These are phyloP conservation scores for Alcis repandata DNA, from an alignment of 2,888 invertebrate species.

Conservation along the genomic window DNA sequence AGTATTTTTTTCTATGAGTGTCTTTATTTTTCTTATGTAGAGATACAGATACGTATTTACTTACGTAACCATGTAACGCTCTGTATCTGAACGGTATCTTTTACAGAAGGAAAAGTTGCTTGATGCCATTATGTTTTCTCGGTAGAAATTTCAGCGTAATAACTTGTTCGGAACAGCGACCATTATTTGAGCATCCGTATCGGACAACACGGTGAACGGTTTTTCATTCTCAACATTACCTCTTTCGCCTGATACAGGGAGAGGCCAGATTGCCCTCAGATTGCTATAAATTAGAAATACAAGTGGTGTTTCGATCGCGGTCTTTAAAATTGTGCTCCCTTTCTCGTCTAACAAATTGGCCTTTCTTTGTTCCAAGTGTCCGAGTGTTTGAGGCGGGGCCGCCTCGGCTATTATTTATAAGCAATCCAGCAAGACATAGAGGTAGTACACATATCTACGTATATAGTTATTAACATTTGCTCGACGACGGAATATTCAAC, in stretches of 20 bases:
- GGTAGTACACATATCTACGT: not conserved
- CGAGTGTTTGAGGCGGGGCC: constrained; percentile 61
- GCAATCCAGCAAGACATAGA: constrained; percentile 1
- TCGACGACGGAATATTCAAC: not conserved
- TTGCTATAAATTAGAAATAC: constrained; percentile 84
- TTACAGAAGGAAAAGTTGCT: constrained; percentile 50
- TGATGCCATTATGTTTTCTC: constrained; percentile 55
- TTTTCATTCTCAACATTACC: constrained; percentile 75
- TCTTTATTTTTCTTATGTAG: constrained; percentile 26
- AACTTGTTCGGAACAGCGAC: constrained; percentile 52
- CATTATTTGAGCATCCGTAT: constrained; percentile 67
- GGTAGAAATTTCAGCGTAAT: constrained; percentile 58
- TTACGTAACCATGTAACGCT: constrained; percentile 35
- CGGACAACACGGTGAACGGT: constrained; percentile 72
- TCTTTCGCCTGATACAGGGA: constrained; percentile 77
- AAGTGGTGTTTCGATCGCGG: constrained; percentile 76
- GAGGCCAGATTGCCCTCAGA: constrained; percentile 80
- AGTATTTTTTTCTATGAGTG: constrained; percentile 53
- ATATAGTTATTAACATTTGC: constrained; percentile 10
- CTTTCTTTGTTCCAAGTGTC: constrained; percentile 77
- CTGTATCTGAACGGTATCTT: constrained; percentile 37
- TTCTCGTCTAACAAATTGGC: constrained; percentile 82
- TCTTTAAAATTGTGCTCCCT: constrained; percentile 84
- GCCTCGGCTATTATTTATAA: constrained; percentile 58
- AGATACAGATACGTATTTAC: constrained; percentile 38